phyloP scores from a whole-genome alignment of 92 coral and sea anemone species.

The Muricea muricata region DNA sequence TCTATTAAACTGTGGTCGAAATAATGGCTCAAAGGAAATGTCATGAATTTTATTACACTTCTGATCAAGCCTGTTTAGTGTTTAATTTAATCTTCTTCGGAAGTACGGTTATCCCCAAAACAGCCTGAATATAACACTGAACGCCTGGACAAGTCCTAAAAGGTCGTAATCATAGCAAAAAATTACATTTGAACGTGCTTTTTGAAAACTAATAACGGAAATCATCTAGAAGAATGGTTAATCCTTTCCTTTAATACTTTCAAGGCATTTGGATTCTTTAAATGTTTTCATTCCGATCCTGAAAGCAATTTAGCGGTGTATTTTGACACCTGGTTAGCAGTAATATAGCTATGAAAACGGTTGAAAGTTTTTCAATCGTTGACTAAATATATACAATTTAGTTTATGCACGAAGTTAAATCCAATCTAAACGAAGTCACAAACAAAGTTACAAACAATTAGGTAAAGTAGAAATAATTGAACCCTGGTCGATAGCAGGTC shows the following conservation, averaged over 20 bases:
- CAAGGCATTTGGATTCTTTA: not conserved
- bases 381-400: too few species aligned
- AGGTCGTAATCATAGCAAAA: not conserved
- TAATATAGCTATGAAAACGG: too few species aligned
- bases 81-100: not conserved
- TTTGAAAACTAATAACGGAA: not conserved
- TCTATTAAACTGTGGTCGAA: not conserved
- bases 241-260: not conserved
- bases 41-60: not conserved
- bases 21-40: constrained; percentile 1
- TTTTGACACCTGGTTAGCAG: too few species aligned
- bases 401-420: too few species aligned
- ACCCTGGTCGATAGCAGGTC: too few species aligned
- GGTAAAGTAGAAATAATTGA: too few species aligned
- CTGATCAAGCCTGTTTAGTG: not conserved
- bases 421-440: too few species aligned
- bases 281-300: not conserved
- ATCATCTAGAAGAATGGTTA: not conserved
- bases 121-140: not conserved
- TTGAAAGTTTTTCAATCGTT: too few species aligned
- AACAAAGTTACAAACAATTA: too few species aligned
- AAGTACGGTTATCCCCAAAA: not conserved
- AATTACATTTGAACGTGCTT: not conserved
- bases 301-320: not conserved
- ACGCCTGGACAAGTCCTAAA: not conserved